Evolutionary conservation across 53 echinoderm and acorn worm species (phyloP).

Genomic region (Astropecten irregularis): DNA sequence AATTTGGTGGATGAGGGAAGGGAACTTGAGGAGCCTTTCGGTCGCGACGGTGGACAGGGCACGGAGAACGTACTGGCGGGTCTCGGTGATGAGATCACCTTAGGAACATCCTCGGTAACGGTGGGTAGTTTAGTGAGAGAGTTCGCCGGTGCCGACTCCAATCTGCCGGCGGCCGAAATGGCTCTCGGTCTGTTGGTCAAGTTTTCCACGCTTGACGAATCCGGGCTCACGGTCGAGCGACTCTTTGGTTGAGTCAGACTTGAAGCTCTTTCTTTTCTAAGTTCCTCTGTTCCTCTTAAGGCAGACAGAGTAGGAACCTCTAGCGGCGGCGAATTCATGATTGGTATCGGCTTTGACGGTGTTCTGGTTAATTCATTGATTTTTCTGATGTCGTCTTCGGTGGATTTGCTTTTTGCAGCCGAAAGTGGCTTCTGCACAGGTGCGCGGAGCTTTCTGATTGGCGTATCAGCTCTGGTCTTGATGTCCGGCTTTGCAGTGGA

Average conservation of each 20-base stretch:
- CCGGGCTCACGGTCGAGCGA: no score
- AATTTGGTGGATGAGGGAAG: not conserved
- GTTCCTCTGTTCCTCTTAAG: not conserved
- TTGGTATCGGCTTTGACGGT: not conserved
- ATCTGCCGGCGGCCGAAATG: constrained; percentile 13
- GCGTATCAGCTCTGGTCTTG: not conserved
- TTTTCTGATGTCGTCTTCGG: not conserved
- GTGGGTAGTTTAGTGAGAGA: not conserved
- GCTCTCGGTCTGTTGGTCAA: constrained; percentile 11
- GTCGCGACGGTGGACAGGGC: not conserved
- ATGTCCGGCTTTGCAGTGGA: constrained; percentile 16
- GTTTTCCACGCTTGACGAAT: not conserved
- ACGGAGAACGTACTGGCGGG: not conserved
- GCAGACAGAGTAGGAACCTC: not conserved
- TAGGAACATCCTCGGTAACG: not conserved
- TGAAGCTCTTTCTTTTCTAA: no score
- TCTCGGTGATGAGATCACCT: not conserved
- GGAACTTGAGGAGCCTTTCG: not conserved
- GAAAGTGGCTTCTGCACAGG: no score
- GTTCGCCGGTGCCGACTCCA: not conserved
- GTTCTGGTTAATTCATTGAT: not conserved
- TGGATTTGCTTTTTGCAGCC: not conserved
- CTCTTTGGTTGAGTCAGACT: no score
- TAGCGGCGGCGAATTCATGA: not conserved
- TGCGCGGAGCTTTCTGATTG: not conserved